A percentile compares a stretch with the other conserved stretches of the same genome.
These are phyloP conservation scores for Paedocypris sp. DNA, from an alignment of 2,113 vertebrate species.

Conservation along the genomic window DNA sequence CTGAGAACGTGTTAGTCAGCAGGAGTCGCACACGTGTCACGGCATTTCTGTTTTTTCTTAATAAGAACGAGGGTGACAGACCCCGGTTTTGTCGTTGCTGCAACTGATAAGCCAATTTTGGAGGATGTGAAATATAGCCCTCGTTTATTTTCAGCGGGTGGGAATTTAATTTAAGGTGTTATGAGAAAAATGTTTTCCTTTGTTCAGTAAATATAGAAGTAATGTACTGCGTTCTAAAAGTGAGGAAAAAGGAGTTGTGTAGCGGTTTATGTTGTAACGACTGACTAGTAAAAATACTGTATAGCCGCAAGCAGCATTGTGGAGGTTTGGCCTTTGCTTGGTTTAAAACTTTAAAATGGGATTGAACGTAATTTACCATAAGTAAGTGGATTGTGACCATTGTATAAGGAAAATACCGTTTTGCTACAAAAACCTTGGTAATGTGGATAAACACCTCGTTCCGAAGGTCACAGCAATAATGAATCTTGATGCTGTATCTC, in stretches of 20 bases:
- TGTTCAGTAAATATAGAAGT: too few relatives aligned
- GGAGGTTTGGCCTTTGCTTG: too few relatives aligned
- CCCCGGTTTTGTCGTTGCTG: not conserved
- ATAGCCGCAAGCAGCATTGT: too few relatives aligned
- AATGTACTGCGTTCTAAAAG: too few relatives aligned
- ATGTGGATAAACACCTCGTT: conserved; percentile 10
- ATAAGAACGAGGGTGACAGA: conserved; percentile 1
- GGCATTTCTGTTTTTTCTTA: not conserved
- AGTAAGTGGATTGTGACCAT: too few relatives aligned
- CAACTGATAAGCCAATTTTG: not conserved
- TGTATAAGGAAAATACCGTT: not conserved
- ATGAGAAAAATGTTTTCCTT: too few relatives aligned
- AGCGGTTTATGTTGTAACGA: too few relatives aligned
- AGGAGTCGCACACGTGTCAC: not conserved
- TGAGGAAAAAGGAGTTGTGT: too few relatives aligned
- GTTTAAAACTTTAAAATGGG: too few relatives aligned
- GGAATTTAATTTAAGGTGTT: not conserved
- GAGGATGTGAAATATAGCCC: not conserved
- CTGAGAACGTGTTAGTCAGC: conserved; percentile 9
- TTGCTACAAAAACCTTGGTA: not conserved
- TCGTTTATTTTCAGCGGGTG: not conserved
- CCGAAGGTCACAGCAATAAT: conserved; percentile 13
- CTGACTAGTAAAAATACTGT: too few relatives aligned
- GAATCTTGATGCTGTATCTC: not conserved
- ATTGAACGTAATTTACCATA: too few relatives aligned